These are phyloP conservation scores for Branchellion lobata DNA, from an alignment of 2,888 invertebrate species.

Conservation along the genomic window DNA sequence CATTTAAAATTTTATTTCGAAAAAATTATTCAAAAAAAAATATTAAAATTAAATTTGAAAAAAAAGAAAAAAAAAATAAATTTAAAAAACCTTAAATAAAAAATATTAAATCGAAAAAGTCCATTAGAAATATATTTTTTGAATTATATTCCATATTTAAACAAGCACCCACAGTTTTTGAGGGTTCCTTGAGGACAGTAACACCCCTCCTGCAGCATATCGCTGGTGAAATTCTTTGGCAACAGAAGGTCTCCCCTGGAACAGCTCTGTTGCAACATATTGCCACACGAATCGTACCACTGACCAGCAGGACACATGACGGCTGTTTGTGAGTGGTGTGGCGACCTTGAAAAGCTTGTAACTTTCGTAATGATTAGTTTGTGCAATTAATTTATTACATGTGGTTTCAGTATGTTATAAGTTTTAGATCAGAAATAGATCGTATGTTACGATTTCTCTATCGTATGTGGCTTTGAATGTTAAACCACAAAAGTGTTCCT, in stretches of 20 bases:
- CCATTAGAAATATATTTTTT: background rate
- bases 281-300: conserved; percentile 36
- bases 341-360: too few relatives aligned
- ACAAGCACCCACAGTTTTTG: conserved; percentile 23
- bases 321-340: conserved; percentile 27
- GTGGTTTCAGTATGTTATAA: too few relatives aligned
- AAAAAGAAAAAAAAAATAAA: too few relatives aligned
- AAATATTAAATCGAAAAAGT: background rate
- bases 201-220: conserved; percentile 30
- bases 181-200: conserved; percentile 33
- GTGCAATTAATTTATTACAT: too few relatives aligned
- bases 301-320: conserved; percentile 38
- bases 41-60: too few relatives aligned
- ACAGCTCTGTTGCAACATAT: conserved; percentile 19
- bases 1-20: background rate
- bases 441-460: too few relatives aligned
- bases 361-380: too few relatives aligned
- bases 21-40: too few relatives aligned
- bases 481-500: too few relatives aligned
- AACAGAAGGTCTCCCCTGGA: too few relatives aligned
- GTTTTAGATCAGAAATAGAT: too few relatives aligned
- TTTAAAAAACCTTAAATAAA: background rate
- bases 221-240: background rate
- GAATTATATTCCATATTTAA: background rate
- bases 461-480: background rate